Percentiles rank a stretch among this genome's conserved stretches.
Conservation (phyloP, 2,797 vertebrate species). For the Oreortyx pictus region DNA sequence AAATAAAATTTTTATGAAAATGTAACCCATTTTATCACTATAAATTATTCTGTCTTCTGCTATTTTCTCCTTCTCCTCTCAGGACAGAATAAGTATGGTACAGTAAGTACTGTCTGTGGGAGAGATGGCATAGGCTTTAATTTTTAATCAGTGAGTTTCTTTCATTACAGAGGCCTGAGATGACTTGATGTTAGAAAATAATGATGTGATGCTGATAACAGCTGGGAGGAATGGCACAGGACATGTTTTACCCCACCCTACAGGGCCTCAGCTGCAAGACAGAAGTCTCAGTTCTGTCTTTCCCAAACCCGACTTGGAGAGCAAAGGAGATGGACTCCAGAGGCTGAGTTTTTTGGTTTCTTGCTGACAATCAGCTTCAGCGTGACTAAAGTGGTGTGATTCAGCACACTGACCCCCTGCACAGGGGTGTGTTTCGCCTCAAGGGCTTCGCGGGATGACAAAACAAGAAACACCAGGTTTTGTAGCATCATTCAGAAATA, state of each 20-base stretch:
- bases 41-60: constrained; percentile 72
- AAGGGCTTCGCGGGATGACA: not conserved
- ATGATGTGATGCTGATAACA: constrained; percentile 2
- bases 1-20: constrained; percentile 88
- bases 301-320: not conserved
- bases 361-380: not conserved
- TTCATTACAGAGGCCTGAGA: not conserved
- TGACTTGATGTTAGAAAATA: constrained; percentile 38
- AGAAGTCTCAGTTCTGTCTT: not conserved
- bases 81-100: constrained; percentile 14
- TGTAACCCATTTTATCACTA: constrained; percentile 69
- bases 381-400: accelerated
- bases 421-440: not conserved
- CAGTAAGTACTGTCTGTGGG: constrained; percentile 58
- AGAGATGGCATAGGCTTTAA: constrained; percentile 56
- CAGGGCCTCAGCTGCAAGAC: not conserved
- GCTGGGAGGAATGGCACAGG: not conserved
- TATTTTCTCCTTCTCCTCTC: constrained; percentile 49
- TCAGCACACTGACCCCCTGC: not conserved
- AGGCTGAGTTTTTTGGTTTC: not conserved
- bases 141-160: constrained; percentile 67
- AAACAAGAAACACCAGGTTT: not conserved
- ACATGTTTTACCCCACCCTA: not conserved
- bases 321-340: not conserved
- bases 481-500: not conserved